Conservation (phyloP, 2,113 vertebrate genomes). For the Corapipo altera region DNA sequence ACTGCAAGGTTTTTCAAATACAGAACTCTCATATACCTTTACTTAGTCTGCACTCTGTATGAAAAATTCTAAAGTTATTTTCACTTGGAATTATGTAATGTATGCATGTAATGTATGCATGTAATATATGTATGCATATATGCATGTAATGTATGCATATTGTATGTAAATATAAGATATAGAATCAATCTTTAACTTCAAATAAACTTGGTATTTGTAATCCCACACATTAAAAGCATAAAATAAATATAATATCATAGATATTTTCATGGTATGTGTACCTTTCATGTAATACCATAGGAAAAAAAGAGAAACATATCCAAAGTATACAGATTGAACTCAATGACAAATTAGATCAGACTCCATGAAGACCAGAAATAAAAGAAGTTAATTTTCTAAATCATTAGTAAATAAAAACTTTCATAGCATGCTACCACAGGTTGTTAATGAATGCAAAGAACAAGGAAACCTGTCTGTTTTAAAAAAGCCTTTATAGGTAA, state of each 20-base stretch:
- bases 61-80: background rate
- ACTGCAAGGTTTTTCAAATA: background rate
- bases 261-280: background rate
- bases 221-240: background rate
- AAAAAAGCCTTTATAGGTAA: background rate
- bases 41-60: accelerated
- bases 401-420: background rate
- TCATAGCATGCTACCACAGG: background rate
- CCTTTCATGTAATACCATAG: background rate
- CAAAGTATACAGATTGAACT: background rate
- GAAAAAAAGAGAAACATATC: background rate
- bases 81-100: background rate
- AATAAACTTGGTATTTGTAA: background rate
- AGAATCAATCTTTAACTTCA: background rate
- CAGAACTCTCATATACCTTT: background rate
- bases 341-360: background rate
- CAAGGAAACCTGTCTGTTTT: background rate
- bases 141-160: background rate
- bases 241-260: background rate
- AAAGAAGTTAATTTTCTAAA: background rate
- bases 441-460: background rate
- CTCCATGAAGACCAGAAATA: background rate
- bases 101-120: background rate
- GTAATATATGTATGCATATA: background rate
- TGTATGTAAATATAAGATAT: background rate